Percentiles rank a stretch among this genome's conserved stretches.
These are phyloP conservation scores for Phlogophora meticulosa DNA, from an alignment of 2,888 invertebrate genomes.

Conservation along the genomic window DNA sequence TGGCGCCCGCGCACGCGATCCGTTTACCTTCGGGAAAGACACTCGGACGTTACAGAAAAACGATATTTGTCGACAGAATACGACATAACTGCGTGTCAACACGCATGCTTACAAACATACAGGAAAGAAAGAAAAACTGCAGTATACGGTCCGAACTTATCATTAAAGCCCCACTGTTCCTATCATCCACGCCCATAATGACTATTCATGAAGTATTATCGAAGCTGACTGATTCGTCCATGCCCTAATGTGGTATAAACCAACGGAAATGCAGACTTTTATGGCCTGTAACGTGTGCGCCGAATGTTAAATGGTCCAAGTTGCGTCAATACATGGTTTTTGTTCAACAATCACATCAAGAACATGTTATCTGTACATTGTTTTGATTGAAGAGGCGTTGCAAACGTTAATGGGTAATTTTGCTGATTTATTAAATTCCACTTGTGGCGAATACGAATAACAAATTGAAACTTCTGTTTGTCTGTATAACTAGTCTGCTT, in stretches of 20 bases:
- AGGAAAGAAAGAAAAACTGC: constrained; percentile 36
- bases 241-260: constrained; percentile 76
- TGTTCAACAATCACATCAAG: constrained; percentile 58
- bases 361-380: constrained; percentile 22
- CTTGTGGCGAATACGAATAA: background rate
- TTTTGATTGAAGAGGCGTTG: constrained; percentile 49
- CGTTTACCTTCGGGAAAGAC: constrained; percentile 73
- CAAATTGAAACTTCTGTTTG: background rate
- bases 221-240: constrained; percentile 80
- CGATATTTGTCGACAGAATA: constrained; percentile 60
- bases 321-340: constrained; percentile 75
- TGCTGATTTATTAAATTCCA: background rate
- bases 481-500: background rate
- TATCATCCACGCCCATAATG: constrained; percentile 57
- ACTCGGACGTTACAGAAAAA: constrained; percentile 65
- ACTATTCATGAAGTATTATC: constrained; percentile 83
- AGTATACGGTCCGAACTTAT: constrained; percentile 30
- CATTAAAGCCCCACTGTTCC: constrained; percentile 32
- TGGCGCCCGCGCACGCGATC: constrained; percentile 73
- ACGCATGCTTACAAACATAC: constrained; percentile 50
- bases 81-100: constrained; percentile 51
- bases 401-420: constrained; percentile 27
- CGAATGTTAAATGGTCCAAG: constrained; percentile 77
- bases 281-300: constrained; percentile 77
- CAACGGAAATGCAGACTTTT: constrained; percentile 85